phyloP scores from a whole-genome alignment of 2,888 invertebrate species.

The Phalera bucephala region DNA sequence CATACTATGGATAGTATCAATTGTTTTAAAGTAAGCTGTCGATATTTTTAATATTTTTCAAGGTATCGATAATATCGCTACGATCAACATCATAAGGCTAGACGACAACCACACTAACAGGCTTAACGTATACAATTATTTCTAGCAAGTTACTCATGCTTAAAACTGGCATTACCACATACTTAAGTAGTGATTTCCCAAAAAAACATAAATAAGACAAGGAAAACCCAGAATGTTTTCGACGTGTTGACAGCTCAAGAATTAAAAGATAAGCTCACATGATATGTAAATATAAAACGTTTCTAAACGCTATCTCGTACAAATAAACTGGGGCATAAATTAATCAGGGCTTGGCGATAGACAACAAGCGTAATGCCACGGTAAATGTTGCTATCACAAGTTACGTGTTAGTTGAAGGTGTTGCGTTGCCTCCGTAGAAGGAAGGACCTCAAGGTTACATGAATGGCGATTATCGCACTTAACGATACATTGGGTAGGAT shows the following conservation, averaged over 20 bases:
- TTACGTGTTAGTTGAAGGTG: conserved; percentile 51
- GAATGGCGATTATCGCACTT: neutral
- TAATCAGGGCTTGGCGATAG: conserved; percentile 73
- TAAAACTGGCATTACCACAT: no score
- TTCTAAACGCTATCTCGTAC: conserved; percentile 69
- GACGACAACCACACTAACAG: no score
- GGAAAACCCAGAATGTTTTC: conserved; percentile 51
- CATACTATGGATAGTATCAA: no score
- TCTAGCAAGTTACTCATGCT: no score
- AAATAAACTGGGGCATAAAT: conserved; percentile 76
- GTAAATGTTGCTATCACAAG: conserved; percentile 72
- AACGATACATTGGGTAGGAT: no score
- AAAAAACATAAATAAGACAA: no score
- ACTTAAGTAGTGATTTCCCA: no score
- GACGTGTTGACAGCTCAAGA: conserved; percentile 71
- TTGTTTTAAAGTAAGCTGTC: no score
- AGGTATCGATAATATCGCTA: no score
- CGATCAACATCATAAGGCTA: no score
- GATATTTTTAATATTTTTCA: no score
- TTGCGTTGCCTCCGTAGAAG: conserved; percentile 56
- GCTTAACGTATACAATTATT: no score
- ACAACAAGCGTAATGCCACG: conserved; percentile 70
- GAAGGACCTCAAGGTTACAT: conserved; percentile 1
- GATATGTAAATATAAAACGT: conserved; percentile 73
- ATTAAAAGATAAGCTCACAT: conserved; percentile 79